phyloP scores from a whole-genome alignment of 2,888 invertebrate species.

The Glyphotaelius pellucidus region DNA sequence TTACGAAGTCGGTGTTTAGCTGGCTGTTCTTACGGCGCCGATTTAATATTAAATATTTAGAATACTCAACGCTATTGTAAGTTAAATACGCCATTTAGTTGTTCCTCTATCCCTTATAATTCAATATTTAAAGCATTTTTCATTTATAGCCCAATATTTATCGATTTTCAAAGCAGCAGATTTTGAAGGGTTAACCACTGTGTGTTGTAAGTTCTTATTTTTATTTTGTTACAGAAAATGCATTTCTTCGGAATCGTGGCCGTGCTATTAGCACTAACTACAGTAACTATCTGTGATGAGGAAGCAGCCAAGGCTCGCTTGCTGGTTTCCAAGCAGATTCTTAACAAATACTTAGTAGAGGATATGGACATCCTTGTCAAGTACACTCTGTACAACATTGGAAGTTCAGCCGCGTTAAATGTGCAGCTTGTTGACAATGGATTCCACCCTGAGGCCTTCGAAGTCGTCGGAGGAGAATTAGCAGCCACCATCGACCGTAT shows the following conservation, averaged over 20 bases:
- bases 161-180: neutral
- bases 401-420: constrained; percentile 92
- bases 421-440: constrained; percentile 93
- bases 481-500: constrained; percentile 91
- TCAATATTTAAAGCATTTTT: neutral
- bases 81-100: neutral
- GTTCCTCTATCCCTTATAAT: neutral
- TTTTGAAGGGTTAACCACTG: neutral
- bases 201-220: neutral
- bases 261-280: constrained; percentile 73
- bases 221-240: constrained; percentile 69
- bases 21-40: no score
- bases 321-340: constrained; percentile 93
- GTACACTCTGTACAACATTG: constrained; percentile 96
- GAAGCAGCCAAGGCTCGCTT: constrained; percentile 89
- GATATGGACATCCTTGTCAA: constrained; percentile 97
- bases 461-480: constrained; percentile 91
- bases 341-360: constrained; percentile 97
- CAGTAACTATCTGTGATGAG: constrained; percentile 78
- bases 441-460: constrained; percentile 95
- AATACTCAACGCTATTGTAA: neutral
- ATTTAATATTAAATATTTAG: constrained; percentile 2
- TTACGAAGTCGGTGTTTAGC: neutral
- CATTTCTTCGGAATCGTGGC: constrained; percentile 72
- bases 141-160: neutral